A percentile compares a stretch with the other conserved stretches of the same genome.
phyloP scores from a whole-genome alignment of 2,888 invertebrate species.

The Mythimna ferrago region DNA sequence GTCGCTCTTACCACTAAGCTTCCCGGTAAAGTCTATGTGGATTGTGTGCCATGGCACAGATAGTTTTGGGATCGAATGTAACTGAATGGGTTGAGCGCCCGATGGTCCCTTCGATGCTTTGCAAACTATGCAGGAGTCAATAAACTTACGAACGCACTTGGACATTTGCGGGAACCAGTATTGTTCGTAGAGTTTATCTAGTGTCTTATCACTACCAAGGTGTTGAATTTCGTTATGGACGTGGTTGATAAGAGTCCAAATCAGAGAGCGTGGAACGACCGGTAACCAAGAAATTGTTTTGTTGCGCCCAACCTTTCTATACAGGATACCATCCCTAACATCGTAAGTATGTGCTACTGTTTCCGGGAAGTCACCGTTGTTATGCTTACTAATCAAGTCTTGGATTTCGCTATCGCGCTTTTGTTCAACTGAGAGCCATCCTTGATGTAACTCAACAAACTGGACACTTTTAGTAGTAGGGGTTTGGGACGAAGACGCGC shows the following conservation, averaged over 20 bases:
- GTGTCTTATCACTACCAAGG: constrained; percentile 2
- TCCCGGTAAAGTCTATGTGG: too few species aligned
- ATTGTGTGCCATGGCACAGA: too few species aligned
- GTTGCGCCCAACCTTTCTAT: constrained; percentile 57
- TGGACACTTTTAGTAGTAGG: not conserved
- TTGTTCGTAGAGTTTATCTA: constrained; percentile 18
- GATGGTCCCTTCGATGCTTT: constrained; percentile 31
- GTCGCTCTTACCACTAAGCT: too few species aligned
- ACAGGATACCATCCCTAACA: constrained; percentile 57
- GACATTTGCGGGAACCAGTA: constrained; percentile 17
- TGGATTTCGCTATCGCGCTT: not conserved
- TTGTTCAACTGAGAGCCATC: not conserved
- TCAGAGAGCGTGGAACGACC: too few species aligned
- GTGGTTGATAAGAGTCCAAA: constrained; percentile 56
- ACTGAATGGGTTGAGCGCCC: constrained; percentile 20
- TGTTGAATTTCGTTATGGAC: constrained; percentile 8
- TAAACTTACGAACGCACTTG: not conserved
- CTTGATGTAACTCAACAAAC: not conserved
- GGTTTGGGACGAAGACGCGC: constrained; percentile 20
- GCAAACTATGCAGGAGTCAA: constrained; percentile 25
- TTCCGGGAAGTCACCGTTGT: constrained; percentile 8
- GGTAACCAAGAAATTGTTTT: constrained; percentile 9
- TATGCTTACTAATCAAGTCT: constrained; percentile 47
- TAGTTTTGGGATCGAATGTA: too few species aligned
- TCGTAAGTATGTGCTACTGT: constrained; percentile 57